phyloP scores from a whole-genome alignment of 1,140 invertebrate species.

The Drosophila lowei region DNA sequence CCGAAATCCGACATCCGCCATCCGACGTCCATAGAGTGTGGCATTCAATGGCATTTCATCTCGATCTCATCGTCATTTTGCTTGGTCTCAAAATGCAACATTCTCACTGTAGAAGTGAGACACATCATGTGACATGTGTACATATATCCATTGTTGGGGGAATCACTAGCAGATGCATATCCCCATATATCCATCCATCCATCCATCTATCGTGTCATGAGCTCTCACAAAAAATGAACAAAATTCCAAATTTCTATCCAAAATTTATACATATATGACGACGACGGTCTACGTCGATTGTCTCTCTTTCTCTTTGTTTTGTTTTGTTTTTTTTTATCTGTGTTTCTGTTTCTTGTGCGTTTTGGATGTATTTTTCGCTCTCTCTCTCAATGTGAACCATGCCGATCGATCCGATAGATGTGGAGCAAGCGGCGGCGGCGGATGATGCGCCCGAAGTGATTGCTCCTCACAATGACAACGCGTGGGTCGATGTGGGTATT shows the following conservation, averaged over 20 bases:
- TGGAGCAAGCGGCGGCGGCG: conserved; percentile 59
- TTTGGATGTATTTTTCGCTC: conserved; percentile 33
- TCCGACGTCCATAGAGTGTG: too few species aligned
- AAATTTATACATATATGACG: conserved; percentile 62
- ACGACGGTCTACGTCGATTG: conserved; percentile 13
- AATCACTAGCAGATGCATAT: too few species aligned
- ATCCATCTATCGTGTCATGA: conserved; percentile 44
- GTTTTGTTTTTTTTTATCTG: conserved; percentile 32
- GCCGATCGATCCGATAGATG: conserved; percentile 50
- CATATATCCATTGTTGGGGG: conserved; percentile 8
- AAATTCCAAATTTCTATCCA: conserved; percentile 44
- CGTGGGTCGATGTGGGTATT: conserved; percentile 50
- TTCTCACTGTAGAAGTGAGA: neutral
- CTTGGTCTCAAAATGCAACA: conserved; percentile 17
- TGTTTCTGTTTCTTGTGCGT: conserved; percentile 48
- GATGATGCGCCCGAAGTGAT: conserved; percentile 51
- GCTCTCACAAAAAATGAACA: conserved; percentile 30
- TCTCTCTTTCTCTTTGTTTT: conserved; percentile 60
- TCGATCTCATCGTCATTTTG: conserved; percentile 30
- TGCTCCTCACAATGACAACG: conserved; percentile 43
- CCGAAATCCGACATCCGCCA: too few species aligned
- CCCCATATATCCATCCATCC: conserved; percentile 6
- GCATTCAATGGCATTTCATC: conserved; percentile 14
- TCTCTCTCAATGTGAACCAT: conserved; percentile 41
- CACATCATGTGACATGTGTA: conserved; percentile 29